Conservation (phyloP, 2,888 invertebrate genomes). For the Machimus atricapillus region DNA sequence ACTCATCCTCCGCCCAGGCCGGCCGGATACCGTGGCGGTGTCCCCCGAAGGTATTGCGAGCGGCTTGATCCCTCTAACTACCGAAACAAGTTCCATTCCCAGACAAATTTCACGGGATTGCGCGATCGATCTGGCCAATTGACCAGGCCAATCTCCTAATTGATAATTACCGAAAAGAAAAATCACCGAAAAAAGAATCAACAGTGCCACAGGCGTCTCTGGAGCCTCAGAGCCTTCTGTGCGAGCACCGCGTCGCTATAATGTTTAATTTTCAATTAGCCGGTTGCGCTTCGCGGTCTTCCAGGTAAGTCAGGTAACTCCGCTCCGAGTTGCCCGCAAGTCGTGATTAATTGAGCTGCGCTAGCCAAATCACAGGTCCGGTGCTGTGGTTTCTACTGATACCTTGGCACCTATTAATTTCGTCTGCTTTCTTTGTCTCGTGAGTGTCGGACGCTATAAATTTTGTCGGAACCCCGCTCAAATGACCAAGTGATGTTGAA, state of each 20-base stretch:
- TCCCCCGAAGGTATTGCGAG: conserved; percentile 11
- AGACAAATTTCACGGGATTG: conserved; percentile 15
- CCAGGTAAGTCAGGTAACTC: not conserved
- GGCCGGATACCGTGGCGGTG: not conserved
- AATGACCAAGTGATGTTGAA: not conserved
- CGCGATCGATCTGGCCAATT: conserved; percentile 31
- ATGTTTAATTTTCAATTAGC: conserved; percentile 44
- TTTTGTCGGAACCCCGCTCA: not conserved
- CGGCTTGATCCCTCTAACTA: not conserved
- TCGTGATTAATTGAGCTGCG: conserved; percentile 43
- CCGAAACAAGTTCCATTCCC: conserved; percentile 26
- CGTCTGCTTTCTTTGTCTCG: conserved; percentile 36
- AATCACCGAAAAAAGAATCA: conserved; percentile 38
- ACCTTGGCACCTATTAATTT: conserved; percentile 40
- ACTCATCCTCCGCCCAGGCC: conserved; percentile 22
- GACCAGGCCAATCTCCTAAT: conserved; percentile 42
- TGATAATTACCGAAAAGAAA: conserved; percentile 42
- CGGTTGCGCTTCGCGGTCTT: not conserved
- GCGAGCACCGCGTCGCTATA: not conserved
- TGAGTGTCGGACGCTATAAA: conserved; percentile 32
- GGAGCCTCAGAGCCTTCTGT: conserved; percentile 25
- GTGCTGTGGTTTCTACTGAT: not conserved
- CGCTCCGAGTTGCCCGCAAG: not conserved
- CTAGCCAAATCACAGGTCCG: conserved; percentile 33
- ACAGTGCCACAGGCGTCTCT: not conserved